Percentiles rank a stretch among this genome's conserved stretches.
phyloP scores from a whole-genome alignment of 64 coral and sea anemone species.

The Cladopsammia gracilis region DNA sequence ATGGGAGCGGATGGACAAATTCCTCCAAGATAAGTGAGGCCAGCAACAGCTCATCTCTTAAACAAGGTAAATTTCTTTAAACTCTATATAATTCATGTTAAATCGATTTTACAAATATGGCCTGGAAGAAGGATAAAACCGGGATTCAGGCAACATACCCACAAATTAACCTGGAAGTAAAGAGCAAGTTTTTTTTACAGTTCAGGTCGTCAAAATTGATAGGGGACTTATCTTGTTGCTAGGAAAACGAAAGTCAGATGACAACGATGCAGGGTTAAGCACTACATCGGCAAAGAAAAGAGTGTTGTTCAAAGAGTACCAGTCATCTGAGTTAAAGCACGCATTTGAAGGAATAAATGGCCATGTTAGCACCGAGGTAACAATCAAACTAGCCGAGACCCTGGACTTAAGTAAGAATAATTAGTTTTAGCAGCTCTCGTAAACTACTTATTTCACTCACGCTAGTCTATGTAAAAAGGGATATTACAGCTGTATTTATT shows the following conservation, averaged over 20 bases:
- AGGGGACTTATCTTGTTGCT: not conserved
- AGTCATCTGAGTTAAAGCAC: too few species aligned
- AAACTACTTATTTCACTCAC: too few species aligned
- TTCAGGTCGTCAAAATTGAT: not conserved
- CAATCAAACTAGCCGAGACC: too few species aligned
- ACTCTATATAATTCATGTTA: not conserved
- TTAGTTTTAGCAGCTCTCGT: too few species aligned
- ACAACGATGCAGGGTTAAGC: not conserved
- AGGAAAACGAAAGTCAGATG: slow-evolving; percentile 13
- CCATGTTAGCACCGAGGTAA: too few species aligned
- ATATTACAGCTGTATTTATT: too few species aligned
- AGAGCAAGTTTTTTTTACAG: not conserved
- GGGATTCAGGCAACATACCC: too few species aligned
- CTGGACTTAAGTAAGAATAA: too few species aligned
- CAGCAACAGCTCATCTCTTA: not conserved
- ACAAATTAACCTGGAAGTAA: not conserved
- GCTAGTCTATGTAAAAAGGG: too few species aligned
- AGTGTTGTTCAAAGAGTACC: not conserved
- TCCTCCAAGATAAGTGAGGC: too few species aligned
- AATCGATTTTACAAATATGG: not conserved
- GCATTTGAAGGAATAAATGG: too few species aligned
- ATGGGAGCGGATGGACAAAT: too few species aligned
- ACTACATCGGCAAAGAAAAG: not conserved
- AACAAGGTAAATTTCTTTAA: not conserved
- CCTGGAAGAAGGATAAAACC: not conserved